A percentile compares a stretch with the other conserved stretches of the same genome.
Conservation (phyloP, 2,113 vertebrate species). For the Gulo gulo region DNA sequence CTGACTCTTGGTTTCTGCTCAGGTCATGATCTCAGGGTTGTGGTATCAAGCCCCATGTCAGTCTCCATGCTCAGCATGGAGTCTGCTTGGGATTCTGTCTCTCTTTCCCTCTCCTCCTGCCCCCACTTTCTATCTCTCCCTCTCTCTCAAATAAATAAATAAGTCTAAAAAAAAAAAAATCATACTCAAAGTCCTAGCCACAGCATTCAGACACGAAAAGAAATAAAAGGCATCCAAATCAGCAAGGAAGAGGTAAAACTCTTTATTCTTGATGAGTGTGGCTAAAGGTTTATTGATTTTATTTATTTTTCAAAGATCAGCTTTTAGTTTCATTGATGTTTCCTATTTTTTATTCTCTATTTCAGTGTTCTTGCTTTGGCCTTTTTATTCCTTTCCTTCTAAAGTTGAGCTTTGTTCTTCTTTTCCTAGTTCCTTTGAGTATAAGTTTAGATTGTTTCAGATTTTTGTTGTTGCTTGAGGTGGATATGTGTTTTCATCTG, state of each 20-base stretch:
- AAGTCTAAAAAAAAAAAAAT: too few species aligned
- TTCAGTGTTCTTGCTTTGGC: background rate
- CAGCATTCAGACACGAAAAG: background rate
- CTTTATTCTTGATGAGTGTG: background rate
- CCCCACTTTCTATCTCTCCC: too few species aligned
- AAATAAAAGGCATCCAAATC: background rate
- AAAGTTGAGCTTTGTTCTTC: background rate
- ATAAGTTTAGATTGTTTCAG: background rate
- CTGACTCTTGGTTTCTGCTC: too few species aligned
- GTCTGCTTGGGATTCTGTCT: too few species aligned
- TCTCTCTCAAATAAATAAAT: too few species aligned
- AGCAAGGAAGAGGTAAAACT: background rate
- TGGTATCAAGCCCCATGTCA: too few species aligned
- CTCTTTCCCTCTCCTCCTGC: too few species aligned
- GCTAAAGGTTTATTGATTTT: background rate
- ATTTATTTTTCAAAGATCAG: background rate
- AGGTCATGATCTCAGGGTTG: too few species aligned
- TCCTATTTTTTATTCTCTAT: background rate
- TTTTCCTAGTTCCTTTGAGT: background rate
- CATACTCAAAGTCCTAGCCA: background rate
- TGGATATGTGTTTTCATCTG: background rate
- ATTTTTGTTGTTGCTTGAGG: background rate
- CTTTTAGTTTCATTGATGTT: background rate
- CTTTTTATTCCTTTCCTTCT: background rate
- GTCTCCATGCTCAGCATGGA: too few species aligned